Percentiles rank a stretch among this genome's conserved stretches.
These are phyloP conservation scores for Eristalinus aeneus DNA, from an alignment of 2,888 invertebrate species.

Conservation along the genomic window DNA sequence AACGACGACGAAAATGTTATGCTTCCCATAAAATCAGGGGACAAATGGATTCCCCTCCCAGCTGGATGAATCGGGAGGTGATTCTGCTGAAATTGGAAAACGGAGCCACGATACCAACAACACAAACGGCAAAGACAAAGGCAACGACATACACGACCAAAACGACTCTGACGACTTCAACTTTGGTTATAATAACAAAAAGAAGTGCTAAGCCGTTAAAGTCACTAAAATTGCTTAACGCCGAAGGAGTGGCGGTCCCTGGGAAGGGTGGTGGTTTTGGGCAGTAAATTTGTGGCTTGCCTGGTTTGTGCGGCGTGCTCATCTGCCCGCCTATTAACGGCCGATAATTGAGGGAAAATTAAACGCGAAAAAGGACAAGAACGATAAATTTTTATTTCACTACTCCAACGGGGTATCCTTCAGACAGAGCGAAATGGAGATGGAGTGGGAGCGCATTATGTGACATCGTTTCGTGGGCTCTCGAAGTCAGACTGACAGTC, in stretches of 20 bases:
- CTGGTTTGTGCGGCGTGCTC: background rate
- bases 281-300: slow-evolving; percentile 23
- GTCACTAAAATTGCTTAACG: slow-evolving; percentile 42
- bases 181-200: slow-evolving; percentile 13
- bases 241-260: slow-evolving; percentile 11
- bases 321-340: slow-evolving; percentile 22
- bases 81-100: slow-evolving; percentile 36
- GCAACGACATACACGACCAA: background rate
- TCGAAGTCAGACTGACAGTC: background rate
- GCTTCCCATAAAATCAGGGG: slow-evolving; percentile 55
- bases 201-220: slow-evolving; percentile 53
- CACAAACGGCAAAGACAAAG: background rate
- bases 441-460: background rate
- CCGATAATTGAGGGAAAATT: slow-evolving; percentile 43
- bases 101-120: background rate
- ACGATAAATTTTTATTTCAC: slow-evolving; percentile 20
- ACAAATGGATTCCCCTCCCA: slow-evolving; percentile 45
- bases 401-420: background rate
- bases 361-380: slow-evolving; percentile 14
- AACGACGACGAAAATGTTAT: slow-evolving; percentile 40
- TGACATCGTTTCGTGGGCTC: background rate
- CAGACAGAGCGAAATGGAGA: background rate
- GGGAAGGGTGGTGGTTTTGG: background rate
- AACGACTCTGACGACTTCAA: background rate
- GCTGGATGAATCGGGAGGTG: slow-evolving; percentile 14